Evolutionary conservation across 2,113 vertebrate species (phyloP).

Genomic region (Thunnus thynnus): DNA sequence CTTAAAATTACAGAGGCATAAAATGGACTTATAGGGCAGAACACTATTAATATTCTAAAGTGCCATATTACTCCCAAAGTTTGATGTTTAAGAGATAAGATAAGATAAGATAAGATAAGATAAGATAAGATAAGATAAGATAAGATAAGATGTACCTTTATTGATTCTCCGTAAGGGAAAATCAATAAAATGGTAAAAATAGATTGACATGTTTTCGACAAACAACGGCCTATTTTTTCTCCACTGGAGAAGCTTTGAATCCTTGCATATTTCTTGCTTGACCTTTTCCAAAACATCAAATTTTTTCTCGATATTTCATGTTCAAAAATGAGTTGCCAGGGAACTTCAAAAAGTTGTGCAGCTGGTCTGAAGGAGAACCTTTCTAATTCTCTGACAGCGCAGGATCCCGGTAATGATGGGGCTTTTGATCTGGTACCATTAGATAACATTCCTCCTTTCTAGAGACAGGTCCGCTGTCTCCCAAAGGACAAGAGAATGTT

Average conservation of each 20-base stretch:
- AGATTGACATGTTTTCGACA: slow-evolving; percentile 41
- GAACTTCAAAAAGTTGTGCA: slow-evolving; percentile 57
- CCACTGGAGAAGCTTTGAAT: slow-evolving; percentile 40
- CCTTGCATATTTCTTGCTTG: slow-evolving; percentile 62
- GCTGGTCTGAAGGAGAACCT: slow-evolving; percentile 57
- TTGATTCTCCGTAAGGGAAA: too few species aligned
- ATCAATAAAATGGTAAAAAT: too few species aligned
- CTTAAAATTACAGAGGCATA: slow-evolving; percentile 38
- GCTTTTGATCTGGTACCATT: slow-evolving; percentile 77
- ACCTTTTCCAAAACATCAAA: slow-evolving; percentile 64
- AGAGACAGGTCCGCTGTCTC: slow-evolving; percentile 66
- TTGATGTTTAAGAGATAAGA: slow-evolving; percentile 22
- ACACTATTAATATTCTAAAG: slow-evolving; percentile 44
- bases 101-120: too few species aligned
- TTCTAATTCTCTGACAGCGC: slow-evolving; percentile 65
- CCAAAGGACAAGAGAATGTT: slow-evolving; percentile 57
- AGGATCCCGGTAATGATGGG: slow-evolving; percentile 70
- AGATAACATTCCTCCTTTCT: slow-evolving; percentile 73
- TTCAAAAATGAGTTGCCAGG: slow-evolving; percentile 56
- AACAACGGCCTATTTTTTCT: slow-evolving; percentile 22
- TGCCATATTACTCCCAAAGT: slow-evolving; percentile 20
- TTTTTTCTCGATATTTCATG: slow-evolving; percentile 35
- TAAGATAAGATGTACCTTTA: too few species aligned
- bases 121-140: too few species aligned
- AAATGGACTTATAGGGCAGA: slow-evolving; percentile 34